Evolutionary conservation across 1,140 invertebrate species (phyloP).

Genomic region (Drosophila repletoides): DNA sequence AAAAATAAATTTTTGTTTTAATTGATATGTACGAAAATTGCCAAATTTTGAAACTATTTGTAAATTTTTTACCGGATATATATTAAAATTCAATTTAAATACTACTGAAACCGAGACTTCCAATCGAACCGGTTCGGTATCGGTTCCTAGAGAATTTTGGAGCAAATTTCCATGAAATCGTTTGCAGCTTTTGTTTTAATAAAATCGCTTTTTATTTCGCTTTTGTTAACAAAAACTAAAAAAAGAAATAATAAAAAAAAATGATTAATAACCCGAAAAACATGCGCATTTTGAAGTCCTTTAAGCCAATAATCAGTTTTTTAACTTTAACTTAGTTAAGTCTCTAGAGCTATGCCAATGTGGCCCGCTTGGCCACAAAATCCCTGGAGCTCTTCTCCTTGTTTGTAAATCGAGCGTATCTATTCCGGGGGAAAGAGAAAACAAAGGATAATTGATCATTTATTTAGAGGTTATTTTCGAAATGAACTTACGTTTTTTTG

Average conservation of each 20-base stretch:
- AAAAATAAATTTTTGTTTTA: too few species aligned
- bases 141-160: too few species aligned
- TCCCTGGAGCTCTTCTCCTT: slow-evolving; percentile 75
- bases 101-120: too few species aligned
- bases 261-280: too few species aligned
- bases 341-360: slow-evolving; percentile 65
- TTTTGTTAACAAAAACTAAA: slow-evolving; percentile 43
- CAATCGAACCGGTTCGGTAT: too few species aligned
- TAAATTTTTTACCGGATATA: too few species aligned
- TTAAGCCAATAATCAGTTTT: not conserved
- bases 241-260: slow-evolving; percentile 37
- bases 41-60: too few species aligned
- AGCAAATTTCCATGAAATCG: too few species aligned
- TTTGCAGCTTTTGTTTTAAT: too few species aligned
- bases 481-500: slow-evolving; percentile 67
- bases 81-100: too few species aligned
- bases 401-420: slow-evolving; percentile 76
- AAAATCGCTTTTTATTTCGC: slow-evolving; percentile 60
- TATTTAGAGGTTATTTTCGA: not conserved
- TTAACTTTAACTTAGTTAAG: slow-evolving; percentile 42
- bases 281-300: not conserved
- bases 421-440: slow-evolving; percentile 24
- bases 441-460: not conserved
- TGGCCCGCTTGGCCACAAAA: slow-evolving; percentile 75
- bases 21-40: too few species aligned